Percentiles rank a stretch among this genome's conserved stretches.
Evolutionary conservation across 2,797 vertebrate genomes (phyloP).

Genomic region (Taenioides sp.): DNA sequence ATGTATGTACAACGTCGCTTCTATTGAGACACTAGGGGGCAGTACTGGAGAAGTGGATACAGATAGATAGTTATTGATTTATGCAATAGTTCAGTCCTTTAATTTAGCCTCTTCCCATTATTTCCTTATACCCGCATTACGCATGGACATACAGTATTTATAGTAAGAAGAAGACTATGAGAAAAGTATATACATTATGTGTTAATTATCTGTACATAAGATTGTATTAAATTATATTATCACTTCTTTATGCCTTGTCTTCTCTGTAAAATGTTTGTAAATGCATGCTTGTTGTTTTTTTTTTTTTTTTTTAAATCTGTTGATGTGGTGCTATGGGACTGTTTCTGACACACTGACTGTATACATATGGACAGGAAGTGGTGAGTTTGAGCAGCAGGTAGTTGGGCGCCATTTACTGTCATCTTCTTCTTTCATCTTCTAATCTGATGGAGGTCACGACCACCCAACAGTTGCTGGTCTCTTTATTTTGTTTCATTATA

Average conservation of each 20-base stretch:
- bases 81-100: not conserved
- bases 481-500: constrained; percentile 23
- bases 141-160: not conserved
- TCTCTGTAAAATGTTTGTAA: not conserved
- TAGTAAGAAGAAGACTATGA: not conserved
- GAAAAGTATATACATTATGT: not conserved
- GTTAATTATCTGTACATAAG: not conserved
- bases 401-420: not conserved
- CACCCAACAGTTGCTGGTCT: not conserved
- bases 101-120: not conserved
- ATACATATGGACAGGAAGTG: constrained; percentile 52
- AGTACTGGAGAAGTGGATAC: not conserved
- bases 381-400: constrained; percentile 8
- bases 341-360: constrained; percentile 8
- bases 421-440: constrained; percentile 1
- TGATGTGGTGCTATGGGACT: not conserved
- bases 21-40: not conserved
- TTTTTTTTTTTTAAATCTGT: too few relatives aligned
- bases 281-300: too few relatives aligned
- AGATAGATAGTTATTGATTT: not conserved
- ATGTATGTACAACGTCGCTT: not conserved
- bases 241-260: not conserved
- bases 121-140: not conserved
- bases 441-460: constrained; percentile 6
- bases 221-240: not conserved